Evolutionary conservation across 2,888 invertebrate species (phyloP).

Genomic region (Epinotia demarniana): DNA sequence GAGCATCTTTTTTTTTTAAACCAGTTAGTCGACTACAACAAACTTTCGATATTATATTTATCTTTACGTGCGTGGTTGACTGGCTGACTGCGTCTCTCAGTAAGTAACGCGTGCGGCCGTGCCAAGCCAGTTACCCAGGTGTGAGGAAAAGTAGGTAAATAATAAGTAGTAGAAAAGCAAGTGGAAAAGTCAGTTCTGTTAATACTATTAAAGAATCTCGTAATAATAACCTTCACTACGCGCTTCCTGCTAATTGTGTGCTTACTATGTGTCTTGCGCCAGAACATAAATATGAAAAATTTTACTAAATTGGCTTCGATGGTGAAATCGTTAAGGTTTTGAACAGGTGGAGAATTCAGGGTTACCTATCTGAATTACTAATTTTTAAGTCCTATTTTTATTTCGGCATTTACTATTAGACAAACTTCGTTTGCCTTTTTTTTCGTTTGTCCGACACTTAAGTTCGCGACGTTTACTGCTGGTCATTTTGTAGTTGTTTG

Average conservation of each 20-base stretch:
- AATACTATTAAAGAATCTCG: background rate
- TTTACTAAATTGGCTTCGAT: too few relatives aligned
- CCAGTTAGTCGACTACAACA: background rate
- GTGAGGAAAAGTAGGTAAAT: conserved; percentile 8
- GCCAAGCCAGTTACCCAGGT: conserved; percentile 3
- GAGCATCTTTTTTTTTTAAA: background rate
- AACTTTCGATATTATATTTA: conserved; percentile 11
- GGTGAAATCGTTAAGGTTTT: too few relatives aligned
- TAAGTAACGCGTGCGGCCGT: background rate
- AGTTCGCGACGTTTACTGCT: too few relatives aligned
- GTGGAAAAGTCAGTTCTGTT: background rate
- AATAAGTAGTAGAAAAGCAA: background rate
- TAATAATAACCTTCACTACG: background rate
- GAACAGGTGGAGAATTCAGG: too few relatives aligned
- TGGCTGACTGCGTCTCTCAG: background rate
- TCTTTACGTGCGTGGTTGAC: conserved; percentile 12
- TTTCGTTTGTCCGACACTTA: too few relatives aligned
- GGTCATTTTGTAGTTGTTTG: too few relatives aligned
- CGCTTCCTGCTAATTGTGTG: background rate
- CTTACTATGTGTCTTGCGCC: background rate
- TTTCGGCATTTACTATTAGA: too few relatives aligned
- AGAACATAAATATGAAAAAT: too few relatives aligned
- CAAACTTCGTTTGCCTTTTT: too few relatives aligned
- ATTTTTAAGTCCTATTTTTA: too few relatives aligned
- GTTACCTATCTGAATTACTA: too few relatives aligned